Conservation (phyloP, 1,140 invertebrate genomes). For the Notospermus geniculatus region DNA sequence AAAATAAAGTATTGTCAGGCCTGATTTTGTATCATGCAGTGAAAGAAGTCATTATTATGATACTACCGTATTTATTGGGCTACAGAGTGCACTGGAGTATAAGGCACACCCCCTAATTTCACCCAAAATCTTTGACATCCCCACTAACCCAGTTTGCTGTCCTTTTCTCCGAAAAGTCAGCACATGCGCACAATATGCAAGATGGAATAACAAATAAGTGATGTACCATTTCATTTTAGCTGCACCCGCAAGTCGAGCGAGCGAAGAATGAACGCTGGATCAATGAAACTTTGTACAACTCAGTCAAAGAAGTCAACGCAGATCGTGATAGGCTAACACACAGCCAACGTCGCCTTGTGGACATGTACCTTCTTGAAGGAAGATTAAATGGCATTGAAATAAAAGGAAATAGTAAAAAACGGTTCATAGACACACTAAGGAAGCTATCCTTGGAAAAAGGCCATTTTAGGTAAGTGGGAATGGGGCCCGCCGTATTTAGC, state of each 20-base stretch:
- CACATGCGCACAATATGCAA: neutral
- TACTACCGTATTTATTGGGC: no score
- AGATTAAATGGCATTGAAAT: constrained; percentile 74
- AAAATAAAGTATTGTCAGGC: no score
- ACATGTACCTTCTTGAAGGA: constrained; percentile 78
- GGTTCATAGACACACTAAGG: constrained; percentile 44
- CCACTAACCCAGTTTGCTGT: no score
- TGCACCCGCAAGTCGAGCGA: constrained; percentile 47
- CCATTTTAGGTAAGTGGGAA: constrained; percentile 58
- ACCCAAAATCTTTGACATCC: no score
- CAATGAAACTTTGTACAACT: constrained; percentile 47
- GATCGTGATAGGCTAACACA: constrained; percentile 61
- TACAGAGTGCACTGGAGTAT: no score
- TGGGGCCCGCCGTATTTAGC: neutral
- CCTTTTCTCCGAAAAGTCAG: neutral
- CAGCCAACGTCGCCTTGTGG: constrained; percentile 69
- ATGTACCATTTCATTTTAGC: constrained; percentile 28
- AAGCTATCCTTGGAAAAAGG: constrained; percentile 60
- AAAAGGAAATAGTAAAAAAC: constrained; percentile 42
- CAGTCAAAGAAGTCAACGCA: constrained; percentile 56
- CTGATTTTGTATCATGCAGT: no score
- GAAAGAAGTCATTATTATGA: no score
- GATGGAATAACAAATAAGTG: neutral
- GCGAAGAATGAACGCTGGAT: constrained; percentile 48
- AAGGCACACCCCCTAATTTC: no score